phyloP scores from a whole-genome alignment of 2,888 invertebrate genomes.

The Athalia rosae region DNA sequence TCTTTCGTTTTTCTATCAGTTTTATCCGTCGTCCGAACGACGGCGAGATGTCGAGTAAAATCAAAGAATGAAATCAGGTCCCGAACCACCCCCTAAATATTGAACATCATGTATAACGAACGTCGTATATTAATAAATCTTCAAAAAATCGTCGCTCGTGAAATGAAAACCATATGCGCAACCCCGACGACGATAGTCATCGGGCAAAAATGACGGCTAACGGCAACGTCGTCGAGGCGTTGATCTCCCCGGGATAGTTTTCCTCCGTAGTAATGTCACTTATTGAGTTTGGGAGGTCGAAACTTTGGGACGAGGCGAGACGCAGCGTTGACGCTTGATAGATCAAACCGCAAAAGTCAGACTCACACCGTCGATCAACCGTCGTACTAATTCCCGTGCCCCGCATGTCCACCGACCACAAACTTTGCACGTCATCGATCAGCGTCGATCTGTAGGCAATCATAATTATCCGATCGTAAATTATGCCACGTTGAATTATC shows the following conservation, averaged over 20 bases:
- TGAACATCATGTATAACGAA: too few relatives aligned
- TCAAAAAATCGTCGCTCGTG: too few relatives aligned
- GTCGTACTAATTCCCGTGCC: background rate
- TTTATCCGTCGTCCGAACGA: too few relatives aligned
- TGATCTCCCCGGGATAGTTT: constrained; percentile 10
- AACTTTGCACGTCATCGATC: constrained; percentile 36
- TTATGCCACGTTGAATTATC: background rate
- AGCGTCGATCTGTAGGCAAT: constrained; percentile 43
- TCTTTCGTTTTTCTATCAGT: too few relatives aligned
- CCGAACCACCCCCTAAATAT: too few relatives aligned
- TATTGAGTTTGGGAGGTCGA: constrained; percentile 3
- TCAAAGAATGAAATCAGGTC: too few relatives aligned
- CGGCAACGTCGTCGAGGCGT: background rate
- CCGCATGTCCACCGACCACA: constrained; percentile 48
- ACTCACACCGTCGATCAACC: constrained; percentile 5
- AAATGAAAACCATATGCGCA: too few relatives aligned
- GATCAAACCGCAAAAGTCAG: constrained; percentile 28
- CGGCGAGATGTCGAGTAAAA: too few relatives aligned
- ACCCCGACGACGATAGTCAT: background rate
- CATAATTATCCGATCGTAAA: background rate
- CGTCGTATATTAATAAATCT: too few relatives aligned
- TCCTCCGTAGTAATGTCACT: constrained; percentile 17
- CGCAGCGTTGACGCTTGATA: constrained; percentile 30
- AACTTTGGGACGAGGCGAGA: constrained; percentile 23
- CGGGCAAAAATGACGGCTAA: background rate